A percentile compares a stretch with the other conserved stretches of the same genome.
Evolutionary conservation across 2,888 invertebrate species (phyloP).

Genomic region (Drosophila kokeensis): DNA sequence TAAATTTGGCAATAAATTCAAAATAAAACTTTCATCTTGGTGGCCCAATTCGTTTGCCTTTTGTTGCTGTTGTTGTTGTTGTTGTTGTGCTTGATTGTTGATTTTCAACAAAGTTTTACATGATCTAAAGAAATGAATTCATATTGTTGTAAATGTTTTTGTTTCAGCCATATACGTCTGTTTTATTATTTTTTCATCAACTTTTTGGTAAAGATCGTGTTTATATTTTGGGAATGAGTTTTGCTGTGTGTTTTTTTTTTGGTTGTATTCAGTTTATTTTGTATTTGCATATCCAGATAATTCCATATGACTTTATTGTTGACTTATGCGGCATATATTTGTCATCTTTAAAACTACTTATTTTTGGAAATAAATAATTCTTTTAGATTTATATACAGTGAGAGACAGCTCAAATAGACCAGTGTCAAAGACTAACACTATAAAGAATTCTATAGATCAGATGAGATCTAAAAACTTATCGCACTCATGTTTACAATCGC

Average conservation of each 20-base stretch:
- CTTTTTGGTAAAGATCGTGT: slow-evolving; percentile 8
- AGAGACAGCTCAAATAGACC: no score
- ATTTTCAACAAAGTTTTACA: slow-evolving; percentile 44
- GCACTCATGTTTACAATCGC: background rate
- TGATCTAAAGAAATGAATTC: slow-evolving; percentile 46
- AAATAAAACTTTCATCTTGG: slow-evolving; percentile 77
- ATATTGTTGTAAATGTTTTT: slow-evolving; percentile 31
- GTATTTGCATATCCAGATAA: background rate
- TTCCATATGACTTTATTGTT: background rate
- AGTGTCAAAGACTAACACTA: no score
- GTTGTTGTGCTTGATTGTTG: slow-evolving; percentile 44
- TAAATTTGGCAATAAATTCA: slow-evolving; percentile 80
- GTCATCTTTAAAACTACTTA: background rate
- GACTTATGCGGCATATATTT: background rate
- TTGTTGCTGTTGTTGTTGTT: slow-evolving; percentile 26
- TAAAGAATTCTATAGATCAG: background rate
- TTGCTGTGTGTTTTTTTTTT: background rate
- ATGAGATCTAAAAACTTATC: background rate
- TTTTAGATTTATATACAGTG: no score
- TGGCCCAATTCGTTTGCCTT: slow-evolving; percentile 36
- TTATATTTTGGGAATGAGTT: background rate
- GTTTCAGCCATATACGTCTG: slow-evolving; percentile 5
- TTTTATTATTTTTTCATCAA: slow-evolving; percentile 27
- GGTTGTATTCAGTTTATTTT: no score
- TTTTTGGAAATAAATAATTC: background rate